These are phyloP conservation scores for Fregetta grallaria DNA, from an alignment of 2,113 vertebrate species.

Conservation along the genomic window DNA sequence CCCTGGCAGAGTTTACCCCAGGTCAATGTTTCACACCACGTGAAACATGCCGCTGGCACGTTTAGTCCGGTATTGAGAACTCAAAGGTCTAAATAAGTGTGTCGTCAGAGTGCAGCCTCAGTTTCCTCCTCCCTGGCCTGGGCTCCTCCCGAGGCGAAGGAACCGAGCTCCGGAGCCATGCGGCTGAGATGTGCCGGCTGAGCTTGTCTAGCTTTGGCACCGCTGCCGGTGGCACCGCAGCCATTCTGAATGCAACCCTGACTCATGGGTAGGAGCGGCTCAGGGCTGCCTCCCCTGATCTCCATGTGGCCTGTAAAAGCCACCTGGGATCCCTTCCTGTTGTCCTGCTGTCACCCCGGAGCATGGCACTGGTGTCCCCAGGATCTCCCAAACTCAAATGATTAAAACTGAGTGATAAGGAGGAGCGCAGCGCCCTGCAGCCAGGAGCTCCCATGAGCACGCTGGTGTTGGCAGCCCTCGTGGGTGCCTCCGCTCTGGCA, in stretches of 20 bases:
- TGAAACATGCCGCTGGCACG: background rate
- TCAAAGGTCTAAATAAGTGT: background rate
- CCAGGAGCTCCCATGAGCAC: accelerated
- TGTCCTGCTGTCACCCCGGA: background rate
- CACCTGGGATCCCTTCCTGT: background rate
- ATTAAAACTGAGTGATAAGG: background rate
- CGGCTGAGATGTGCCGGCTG: accelerated
- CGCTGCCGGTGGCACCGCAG: accelerated
- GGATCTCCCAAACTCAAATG: background rate
- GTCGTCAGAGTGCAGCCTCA: background rate
- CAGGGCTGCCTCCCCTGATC: background rate
- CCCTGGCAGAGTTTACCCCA: background rate
- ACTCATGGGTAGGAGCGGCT: accelerated
- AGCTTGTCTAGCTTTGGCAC: background rate
- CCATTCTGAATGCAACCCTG: accelerated
- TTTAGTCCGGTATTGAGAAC: background rate
- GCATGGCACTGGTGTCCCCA: accelerated
- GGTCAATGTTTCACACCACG: background rate
- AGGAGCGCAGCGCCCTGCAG: accelerated
- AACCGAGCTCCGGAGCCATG: accelerated
- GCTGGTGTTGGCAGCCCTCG: accelerated
- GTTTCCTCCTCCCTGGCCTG: background rate
- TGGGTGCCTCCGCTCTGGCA: background rate
- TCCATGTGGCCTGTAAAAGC: accelerated
- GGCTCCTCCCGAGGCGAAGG: background rate